Base-by-base conservation (phyloP, 2,113 vertebrate genomes). In the Centropus bengalensis region DNA sequence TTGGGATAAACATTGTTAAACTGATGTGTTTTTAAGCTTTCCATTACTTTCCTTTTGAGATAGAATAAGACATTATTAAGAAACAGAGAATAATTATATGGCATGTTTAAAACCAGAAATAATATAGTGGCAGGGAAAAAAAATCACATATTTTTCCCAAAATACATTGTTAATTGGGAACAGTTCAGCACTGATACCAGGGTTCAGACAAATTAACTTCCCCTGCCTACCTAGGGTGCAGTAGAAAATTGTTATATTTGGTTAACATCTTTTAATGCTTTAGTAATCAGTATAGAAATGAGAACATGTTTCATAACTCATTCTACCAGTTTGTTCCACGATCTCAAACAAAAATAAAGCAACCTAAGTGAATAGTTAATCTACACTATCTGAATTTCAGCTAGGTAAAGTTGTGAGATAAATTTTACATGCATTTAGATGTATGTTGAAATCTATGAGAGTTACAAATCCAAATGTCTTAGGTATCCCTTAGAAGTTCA, bases 21-120 rank as follows among this genome's bases (percentile, higher is more conserved):
- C 18, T 78, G 69, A 59, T 85, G 63, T 94, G 75, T 77, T 93
- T 95, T 96, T 91, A 90, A 94, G 66, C 30, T 89, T 66, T 76
- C 77, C 3, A 23, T 75, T 92, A 20, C 21, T 89, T 91, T 84
- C 12, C 16, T 82, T 92, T 68, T 45, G 60, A 86, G 73, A 86
- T 95, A 82, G 40, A 58, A 80, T 84, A 70, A 33, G 52, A 8
- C 54, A 66, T 45, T 71, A 60, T 44, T 28, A 49, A 91, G 73
- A 91, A 93, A 71, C 21, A 83, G n/a, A n/a, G 21, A 49, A 69
- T 38, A 36, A 54, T 58, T 89, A 18, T 73, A 58, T 28, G 80
- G 51, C 42, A 16, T 47, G 32, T 38, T 79, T 91, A 94, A 91
- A 89, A 86, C 74, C 63, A 92, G 74, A 91, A 94, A 85, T 77